A percentile compares a stretch with the other conserved stretches of the same genome.
phyloP scores from a whole-genome alignment of 1,140 invertebrate species.

The Micrasema minimum region DNA sequence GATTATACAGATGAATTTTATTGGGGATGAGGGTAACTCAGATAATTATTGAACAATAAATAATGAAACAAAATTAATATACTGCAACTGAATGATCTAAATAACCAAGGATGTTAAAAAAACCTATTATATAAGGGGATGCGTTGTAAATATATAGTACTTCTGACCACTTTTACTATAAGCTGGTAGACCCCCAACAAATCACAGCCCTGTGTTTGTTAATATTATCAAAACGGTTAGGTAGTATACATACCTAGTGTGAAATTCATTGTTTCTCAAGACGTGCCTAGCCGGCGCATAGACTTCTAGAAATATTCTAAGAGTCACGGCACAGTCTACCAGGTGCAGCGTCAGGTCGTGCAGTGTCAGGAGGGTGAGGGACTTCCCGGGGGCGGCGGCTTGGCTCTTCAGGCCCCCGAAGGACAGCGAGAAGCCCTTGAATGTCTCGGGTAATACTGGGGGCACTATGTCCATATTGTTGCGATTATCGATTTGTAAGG shows the following conservation, averaged over 20 bases:
- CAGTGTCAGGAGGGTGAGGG: conserved; percentile 65
- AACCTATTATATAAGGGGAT: too few species aligned
- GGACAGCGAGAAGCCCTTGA: conserved; percentile 63
- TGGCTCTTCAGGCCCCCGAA: conserved; percentile 55
- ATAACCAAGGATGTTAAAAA: too few species aligned
- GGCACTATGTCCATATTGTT: conserved; percentile 62
- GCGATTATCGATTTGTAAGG: conserved; percentile 66
- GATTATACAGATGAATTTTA: too few species aligned
- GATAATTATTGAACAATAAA: too few species aligned
- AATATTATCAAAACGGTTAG: too few species aligned
- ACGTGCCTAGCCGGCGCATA: conserved; percentile 67
- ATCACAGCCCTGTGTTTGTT: too few species aligned
- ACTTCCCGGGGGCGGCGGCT: conserved; percentile 53
- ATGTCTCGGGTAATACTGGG: conserved; percentile 64
- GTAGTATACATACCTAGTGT: conserved; percentile 64
- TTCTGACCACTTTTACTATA: too few species aligned
- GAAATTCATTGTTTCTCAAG: conserved; percentile 68
- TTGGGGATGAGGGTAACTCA: too few species aligned
- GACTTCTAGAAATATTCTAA: conserved; percentile 73
- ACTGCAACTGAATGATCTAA: too few species aligned
- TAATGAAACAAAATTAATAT: too few species aligned
- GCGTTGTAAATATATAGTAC: too few species aligned
- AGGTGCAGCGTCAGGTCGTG: conserved; percentile 78
- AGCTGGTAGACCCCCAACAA: too few species aligned
- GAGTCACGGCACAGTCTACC: conserved; percentile 75